Base-by-base conservation (phyloP, 2,113 vertebrate genomes). In the Podarcis muralis region DNA sequence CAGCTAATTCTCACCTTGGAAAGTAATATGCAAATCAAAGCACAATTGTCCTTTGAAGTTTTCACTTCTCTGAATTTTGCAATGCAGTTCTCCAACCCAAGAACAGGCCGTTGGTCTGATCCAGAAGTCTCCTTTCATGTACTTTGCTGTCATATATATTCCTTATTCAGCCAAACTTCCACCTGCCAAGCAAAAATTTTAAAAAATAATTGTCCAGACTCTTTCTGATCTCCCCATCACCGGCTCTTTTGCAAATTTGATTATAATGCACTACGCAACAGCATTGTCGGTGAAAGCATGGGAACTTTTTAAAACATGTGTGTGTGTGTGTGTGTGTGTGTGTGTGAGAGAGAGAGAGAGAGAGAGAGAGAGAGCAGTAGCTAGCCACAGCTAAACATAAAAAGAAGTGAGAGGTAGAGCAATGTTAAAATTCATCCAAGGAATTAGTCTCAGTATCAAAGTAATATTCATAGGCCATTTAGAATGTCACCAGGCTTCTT, bases 381-480 rank as follows among this genome's bases (percentile, higher is more conserved):
- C 43, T 5, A 83, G 18, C 65, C 0, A 20, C n/a, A 81, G 11
- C 9, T 78, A 65, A 86, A 90, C 90, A 7, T 71, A 78, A 32
- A 84, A 62, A 81, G 79, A 78, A 81, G 27, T 77, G 87, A 79
- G 18, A 83, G 83, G 25, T 23, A 88, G 84, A 89, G 37, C 62
- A 85, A 92, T 92, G 87, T 83, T 83, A 90, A 92, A 93, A 87
- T 81, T 91, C 80, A 89, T 80, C 35, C 83, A 90, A 91, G 66
- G 76, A 93, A 91, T 93, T 90, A 87, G 89, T 87, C 72, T 93
- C 91, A 59, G 32, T 85, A 88, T 91, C 87, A 93, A 90, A 91
- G 93, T 93, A 92, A 95, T 95, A 95, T 93, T 94, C 94, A 95
- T 85, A 92, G 90, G 48, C 93, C 92, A 72, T 90, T 93, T 89